A percentile compares a stretch with the other conserved stretches of the same genome.
phyloP scores from a whole-genome alignment of 30 jellyfish, hydroid and myxozoan species.

The Mastigias papua region DNA sequence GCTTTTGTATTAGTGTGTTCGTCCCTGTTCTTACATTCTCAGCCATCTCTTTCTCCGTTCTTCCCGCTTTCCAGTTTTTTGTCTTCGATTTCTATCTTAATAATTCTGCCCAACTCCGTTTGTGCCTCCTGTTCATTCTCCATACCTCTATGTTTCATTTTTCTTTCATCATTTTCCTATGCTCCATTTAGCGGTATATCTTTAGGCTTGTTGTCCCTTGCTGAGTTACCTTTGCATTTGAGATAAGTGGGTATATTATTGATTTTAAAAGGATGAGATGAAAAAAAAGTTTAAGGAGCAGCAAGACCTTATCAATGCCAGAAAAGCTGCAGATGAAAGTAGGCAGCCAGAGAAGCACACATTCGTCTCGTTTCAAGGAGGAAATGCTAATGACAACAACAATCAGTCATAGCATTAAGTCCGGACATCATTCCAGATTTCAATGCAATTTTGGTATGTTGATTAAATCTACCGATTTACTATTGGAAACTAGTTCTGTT shows the following conservation, averaged over 20 bases:
- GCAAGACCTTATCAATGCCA: conserved; percentile 49
- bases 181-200: no score
- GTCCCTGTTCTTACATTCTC: no score
- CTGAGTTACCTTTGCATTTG: neutral
- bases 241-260: neutral
- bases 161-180: no score
- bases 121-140: no score
- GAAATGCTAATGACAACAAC: neutral
- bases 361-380: conserved; percentile 60
- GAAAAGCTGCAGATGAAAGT: neutral
- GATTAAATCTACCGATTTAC: neutral
- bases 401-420: neutral
- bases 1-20: no score
- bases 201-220: no score
- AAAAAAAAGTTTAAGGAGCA: conserved; percentile 73
- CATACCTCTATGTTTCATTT: no score
- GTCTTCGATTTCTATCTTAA: no score
- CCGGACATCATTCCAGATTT: neutral
- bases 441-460: neutral
- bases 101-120: no score
- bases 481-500: neutral
- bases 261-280: conserved; percentile 66
- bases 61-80: no score
- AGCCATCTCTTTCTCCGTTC: no score
- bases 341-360: conserved; percentile 79